Conservation (phyloP, 2,797 vertebrate genomes). For the Coilia nasus region DNA sequence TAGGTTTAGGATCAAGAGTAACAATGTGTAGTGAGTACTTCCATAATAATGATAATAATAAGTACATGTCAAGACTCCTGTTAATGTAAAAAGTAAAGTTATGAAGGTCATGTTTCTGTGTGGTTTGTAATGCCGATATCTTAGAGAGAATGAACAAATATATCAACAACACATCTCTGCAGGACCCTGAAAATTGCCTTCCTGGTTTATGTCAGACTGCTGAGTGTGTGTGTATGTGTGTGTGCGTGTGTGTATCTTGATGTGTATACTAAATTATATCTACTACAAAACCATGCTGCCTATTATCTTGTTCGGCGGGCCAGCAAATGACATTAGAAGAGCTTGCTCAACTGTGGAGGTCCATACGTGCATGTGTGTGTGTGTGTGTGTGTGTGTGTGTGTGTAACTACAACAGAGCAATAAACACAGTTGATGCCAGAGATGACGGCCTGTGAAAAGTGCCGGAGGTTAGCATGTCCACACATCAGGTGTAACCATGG, state of each 20-base stretch:
- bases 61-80: neutral
- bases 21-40: neutral
- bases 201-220: neutral
- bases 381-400: slow-evolving; percentile 34
- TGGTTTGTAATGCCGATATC: no score
- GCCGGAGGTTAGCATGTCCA: slow-evolving; percentile 33
- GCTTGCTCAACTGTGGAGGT: neutral
- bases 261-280: neutral
- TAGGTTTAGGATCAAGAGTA: neutral
- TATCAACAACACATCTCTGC: no score
- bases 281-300: neutral
- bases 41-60: neutral
- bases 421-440: slow-evolving; percentile 72
- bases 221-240: neutral
- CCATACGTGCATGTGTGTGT: slow-evolving; percentile 32
- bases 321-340: slow-evolving; percentile 8
- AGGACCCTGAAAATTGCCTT: no score
- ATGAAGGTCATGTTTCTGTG: no score
- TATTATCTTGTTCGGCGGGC: neutral
- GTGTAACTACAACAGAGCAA: slow-evolving; percentile 78
- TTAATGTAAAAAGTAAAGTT: neutral
- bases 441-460: slow-evolving; percentile 67
- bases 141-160: no score
- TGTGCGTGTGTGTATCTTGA: neutral
- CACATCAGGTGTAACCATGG: slow-evolving; percentile 64